Evolutionary conservation across 2,888 invertebrate species (phyloP).

Genomic region (Orchesellides sinensis): DNA sequence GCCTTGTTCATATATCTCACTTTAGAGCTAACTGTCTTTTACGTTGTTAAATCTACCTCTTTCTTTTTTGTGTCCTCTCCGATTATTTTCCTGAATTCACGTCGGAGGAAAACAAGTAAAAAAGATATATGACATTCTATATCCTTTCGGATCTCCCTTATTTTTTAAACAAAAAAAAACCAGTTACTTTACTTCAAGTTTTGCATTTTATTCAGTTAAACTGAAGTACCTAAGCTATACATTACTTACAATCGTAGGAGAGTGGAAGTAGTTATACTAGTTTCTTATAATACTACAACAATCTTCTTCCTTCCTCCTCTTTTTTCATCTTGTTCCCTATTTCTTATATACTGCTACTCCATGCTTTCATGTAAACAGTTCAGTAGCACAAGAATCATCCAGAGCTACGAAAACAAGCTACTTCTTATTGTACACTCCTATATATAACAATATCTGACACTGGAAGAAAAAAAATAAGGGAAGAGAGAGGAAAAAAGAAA

Average conservation of each 20-base stretch:
- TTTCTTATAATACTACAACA: too few species aligned
- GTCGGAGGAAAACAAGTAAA: slow-evolving; percentile 48
- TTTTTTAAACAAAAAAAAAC: slow-evolving; percentile 44
- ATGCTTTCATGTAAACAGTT: slow-evolving; percentile 44
- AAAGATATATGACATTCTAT: slow-evolving; percentile 61
- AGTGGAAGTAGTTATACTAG: slow-evolving; percentile 13
- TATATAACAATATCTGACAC: slow-evolving; percentile 54
- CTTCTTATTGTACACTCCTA: neutral
- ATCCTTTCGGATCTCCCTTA: slow-evolving; percentile 53
- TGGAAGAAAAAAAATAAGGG: slow-evolving; percentile 35
- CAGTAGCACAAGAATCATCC: too few species aligned
- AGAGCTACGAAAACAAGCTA: too few species aligned
- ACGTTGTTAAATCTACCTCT: slow-evolving; percentile 14
- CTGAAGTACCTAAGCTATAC: slow-evolving; percentile 44
- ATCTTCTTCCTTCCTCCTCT: slow-evolving; percentile 49
- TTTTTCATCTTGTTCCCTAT: slow-evolving; percentile 32
- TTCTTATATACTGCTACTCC: neutral
- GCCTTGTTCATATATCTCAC: slow-evolving; percentile 45
- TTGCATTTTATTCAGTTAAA: slow-evolving; percentile 60
- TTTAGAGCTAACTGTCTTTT: slow-evolving; percentile 41
- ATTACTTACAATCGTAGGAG: slow-evolving; percentile 26
- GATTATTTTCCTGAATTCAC: slow-evolving; percentile 52
- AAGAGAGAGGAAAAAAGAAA: slow-evolving; percentile 36
- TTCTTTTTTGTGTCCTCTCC: slow-evolving; percentile 24
- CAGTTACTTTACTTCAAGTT: slow-evolving; percentile 53